Evolutionary conservation across 2,797 vertebrate species (phyloP).

Genomic region (Cynopterus sphinx): DNA sequence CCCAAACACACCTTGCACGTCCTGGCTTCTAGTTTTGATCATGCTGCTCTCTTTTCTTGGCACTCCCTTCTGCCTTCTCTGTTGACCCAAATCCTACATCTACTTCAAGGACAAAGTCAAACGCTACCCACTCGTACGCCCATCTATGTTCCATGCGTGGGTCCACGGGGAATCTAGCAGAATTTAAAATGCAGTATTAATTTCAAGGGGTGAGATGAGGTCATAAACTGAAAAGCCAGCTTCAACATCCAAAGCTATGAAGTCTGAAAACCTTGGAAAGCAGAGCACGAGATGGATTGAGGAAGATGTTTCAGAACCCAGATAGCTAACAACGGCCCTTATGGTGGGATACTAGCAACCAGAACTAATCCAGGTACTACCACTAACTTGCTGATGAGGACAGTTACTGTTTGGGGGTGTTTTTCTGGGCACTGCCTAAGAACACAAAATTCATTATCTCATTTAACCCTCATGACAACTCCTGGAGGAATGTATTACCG

Average conservation of each 20-base stretch:
- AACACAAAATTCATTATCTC: neutral
- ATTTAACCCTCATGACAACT: neutral
- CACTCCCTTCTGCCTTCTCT: neutral
- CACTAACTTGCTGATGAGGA: neutral
- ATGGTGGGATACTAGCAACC: neutral
- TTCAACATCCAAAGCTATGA: constrained; percentile 36
- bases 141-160: neutral
- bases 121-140: neutral
- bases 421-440: neutral
- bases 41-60: neutral
- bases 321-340: neutral
- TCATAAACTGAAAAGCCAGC: neutral
- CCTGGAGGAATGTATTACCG: neutral
- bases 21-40: neutral
- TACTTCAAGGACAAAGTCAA: constrained; percentile 32
- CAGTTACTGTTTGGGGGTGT: neutral
- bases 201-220: neutral
- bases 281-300: neutral
- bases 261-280: neutral
- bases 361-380: neutral
- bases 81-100: neutral
- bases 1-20: neutral
- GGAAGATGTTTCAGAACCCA: neutral
- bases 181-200: neutral
- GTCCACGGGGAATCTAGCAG: neutral